Evolutionary conservation across 2,888 invertebrate species (phyloP), one percentile per base, ranked within the genome.

Genomic region (Ptilodon capucinus): DNA sequence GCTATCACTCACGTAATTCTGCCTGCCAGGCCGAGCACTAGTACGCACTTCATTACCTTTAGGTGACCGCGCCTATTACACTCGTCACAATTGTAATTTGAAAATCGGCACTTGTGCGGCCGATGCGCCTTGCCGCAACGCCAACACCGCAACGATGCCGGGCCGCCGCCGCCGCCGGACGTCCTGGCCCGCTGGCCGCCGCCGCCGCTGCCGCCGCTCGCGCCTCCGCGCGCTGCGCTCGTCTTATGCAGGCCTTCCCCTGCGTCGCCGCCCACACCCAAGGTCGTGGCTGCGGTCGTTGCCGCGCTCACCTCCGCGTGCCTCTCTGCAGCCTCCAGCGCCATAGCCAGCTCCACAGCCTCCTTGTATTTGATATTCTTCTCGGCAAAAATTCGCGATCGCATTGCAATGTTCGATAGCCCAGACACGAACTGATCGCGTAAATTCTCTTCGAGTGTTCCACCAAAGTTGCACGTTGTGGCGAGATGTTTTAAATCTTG

Each of bases 71-170:
- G 47, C 25, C 53, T 42, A 13, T 30, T 13, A 13, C 64, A 69
- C 55, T 53, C 36, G 42, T 68, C 60, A 54, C 68, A 68, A 45
- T 39, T 59, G 38, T 64, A 65, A 13, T 54, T 44, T 0, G 23
- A 41, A 38, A 35, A 67, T 1, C 64, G 54, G 43, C 68, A 71
- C 53, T 41, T 54, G n/a, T 57, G 45, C 5, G 21, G 21, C 21
- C 21, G 21, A 21, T 21, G 21, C 21, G 5, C 21, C 21, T n/a
- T 28, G 6, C 28, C 28, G 28, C 28, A 3, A 11, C 28, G 28
- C 28, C 28, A 28, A 11, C 28, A 28, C 8, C 28, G 28, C 9
- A 28, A 11, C 28, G 9, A 7, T 11, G 4, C 21, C 5, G 4
- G 5, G 21, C 7, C 5, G 5, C 21, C 21, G 21, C 21, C 21